Percentiles rank a stretch among this genome's conserved stretches.
These are phyloP conservation scores for Dicerorhinus sumatrensis DNA, from an alignment of 2,113 vertebrate genomes.

Conservation along the genomic window DNA sequence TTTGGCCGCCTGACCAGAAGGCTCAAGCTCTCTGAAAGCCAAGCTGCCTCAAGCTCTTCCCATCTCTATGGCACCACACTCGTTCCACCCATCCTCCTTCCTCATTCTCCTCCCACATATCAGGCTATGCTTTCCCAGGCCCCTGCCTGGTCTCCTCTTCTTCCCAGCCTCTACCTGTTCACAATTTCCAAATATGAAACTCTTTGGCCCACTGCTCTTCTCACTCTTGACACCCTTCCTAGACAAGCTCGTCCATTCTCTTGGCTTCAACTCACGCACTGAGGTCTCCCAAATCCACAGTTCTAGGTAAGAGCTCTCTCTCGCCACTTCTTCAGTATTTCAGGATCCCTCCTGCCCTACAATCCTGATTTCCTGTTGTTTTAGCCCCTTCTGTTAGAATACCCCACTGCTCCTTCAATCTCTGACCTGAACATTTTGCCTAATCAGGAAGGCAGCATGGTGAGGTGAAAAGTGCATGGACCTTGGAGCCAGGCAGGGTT, in stretches of 20 bases:
- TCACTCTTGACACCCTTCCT: background rate
- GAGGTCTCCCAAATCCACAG: background rate
- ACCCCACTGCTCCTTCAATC: background rate
- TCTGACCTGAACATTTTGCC: background rate
- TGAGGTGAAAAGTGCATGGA: background rate
- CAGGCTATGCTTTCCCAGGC: background rate
- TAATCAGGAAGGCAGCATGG: background rate
- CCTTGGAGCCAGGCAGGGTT: background rate
- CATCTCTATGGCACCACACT: background rate
- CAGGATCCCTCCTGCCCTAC: background rate
- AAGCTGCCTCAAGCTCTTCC: background rate
- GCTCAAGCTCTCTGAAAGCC: background rate
- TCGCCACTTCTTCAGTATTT: background rate
- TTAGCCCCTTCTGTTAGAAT: background rate
- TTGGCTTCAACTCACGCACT: background rate
- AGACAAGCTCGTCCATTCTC: background rate
- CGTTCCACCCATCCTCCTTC: background rate
- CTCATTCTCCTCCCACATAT: background rate
- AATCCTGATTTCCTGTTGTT: background rate
- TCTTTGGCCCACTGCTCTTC: background rate
- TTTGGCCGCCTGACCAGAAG: background rate
- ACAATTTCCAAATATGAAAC: background rate
- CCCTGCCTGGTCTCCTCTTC: background rate
- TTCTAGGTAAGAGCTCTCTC: no score
- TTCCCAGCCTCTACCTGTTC: background rate